Conservation (phyloP, 2,113 vertebrate species). For the Lampris incognitus region DNA sequence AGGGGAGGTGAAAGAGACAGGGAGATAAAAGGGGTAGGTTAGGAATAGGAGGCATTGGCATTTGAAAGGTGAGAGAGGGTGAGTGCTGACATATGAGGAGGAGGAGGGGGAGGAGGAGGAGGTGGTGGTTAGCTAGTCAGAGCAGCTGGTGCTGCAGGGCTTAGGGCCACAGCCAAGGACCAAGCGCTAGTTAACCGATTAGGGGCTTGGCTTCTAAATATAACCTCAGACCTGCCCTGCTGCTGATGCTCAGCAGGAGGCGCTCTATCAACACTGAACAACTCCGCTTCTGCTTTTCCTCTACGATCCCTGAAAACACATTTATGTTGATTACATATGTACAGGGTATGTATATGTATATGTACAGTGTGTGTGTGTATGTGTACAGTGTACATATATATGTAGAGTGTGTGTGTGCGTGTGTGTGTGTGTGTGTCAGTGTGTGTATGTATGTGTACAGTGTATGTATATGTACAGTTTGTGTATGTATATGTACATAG, state of each 20-base stretch:
- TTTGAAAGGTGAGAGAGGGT: neutral
- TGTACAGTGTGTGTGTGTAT: too few relatives aligned
- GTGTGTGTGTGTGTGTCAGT: too few relatives aligned
- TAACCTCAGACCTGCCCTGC: slow-evolving; percentile 35
- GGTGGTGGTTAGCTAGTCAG: neutral
- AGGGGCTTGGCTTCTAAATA: slow-evolving; percentile 71
- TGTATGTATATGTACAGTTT: too few relatives aligned
- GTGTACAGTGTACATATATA: too few relatives aligned
- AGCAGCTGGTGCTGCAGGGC: slow-evolving; percentile 48
- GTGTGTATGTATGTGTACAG: too few relatives aligned
- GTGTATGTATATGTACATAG: too few relatives aligned
- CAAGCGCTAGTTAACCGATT: slow-evolving; percentile 58
- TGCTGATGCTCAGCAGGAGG: neutral
- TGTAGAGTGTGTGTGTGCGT: too few relatives aligned
- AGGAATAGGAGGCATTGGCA: neutral
- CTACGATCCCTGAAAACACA: too few relatives aligned
- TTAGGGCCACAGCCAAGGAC: slow-evolving; percentile 40
- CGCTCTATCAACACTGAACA: neutral
- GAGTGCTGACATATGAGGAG: slow-evolving; percentile 11
- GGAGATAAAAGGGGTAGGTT: neutral
- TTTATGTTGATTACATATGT: too few relatives aligned
- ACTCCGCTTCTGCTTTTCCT: too few relatives aligned
- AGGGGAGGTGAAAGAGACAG: too few relatives aligned
- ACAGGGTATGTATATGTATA: too few relatives aligned
- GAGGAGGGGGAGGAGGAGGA: neutral